Base-by-base conservation (phyloP, 1,140 invertebrate genomes). In the Lysiphlebus fabarum region DNA sequence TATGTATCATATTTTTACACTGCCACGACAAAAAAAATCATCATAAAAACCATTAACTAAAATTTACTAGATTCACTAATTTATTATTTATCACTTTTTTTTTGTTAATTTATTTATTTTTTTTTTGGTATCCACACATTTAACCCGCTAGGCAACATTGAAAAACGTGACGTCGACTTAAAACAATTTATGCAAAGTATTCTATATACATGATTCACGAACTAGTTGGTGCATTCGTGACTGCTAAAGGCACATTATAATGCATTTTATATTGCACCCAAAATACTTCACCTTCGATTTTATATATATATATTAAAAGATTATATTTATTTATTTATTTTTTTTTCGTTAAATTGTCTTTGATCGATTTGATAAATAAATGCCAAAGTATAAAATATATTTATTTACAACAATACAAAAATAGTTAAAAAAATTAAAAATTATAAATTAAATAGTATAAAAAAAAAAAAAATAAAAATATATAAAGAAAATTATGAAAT, bases 131-230 rank as follows among this genome's bases (percentile, higher is more conserved):
- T 43, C 3, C n/a, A n/a, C n/a, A n/a, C n/a, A n/a, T n/a, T n/a
- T n/a, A n/a, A n/a, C n/a, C n/a, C n/a, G n/a, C n/a, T n/a, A n/a
- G 42, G 6, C 45, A 49, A 42, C 53, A 50, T n/a, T 54, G 57
- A 51, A 64, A 60, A 68, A 61, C 69, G 70, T 75, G 74, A 75
- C 74, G 73, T 74, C 67, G 68, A 59, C 68, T 65, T 53, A 63
- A 55, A 75, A 67, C 70, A 72, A 77, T 78, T 77, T 76, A 78
- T 75, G 74, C 72, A 74, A 75, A 76, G 69, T 68, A 71, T 70
- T 73, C 66, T 70, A 71, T 70, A 71, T 64, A 67, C 68, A 77
- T 79, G 77, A 79, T 77, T 79, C 77, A 78, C 75, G 71, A 78
- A 78, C 77, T 77, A 77, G 76, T 79, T 77, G 68, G 70, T 70